Base-by-base conservation (phyloP, 2,113 vertebrate species). In the Pterophyllum scalare region DNA sequence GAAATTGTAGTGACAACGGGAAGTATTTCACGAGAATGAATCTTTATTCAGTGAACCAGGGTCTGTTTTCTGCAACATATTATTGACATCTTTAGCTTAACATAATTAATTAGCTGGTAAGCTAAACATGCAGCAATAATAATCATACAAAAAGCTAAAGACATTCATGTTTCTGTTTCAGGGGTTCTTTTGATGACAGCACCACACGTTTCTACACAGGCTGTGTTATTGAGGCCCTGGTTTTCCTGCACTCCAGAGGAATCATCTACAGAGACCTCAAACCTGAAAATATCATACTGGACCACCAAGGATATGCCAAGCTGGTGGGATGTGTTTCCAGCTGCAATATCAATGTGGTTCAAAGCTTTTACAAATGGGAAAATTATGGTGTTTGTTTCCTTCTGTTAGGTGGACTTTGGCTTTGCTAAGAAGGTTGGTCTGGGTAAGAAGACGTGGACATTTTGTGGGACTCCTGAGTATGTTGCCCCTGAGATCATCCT, bases 261-360 rank as follows among this genome's bases (percentile, higher is more conserved):
- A 93, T 96, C 91, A 95, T 96, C 89, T 96, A 95, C 94, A 79
- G 95, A 62, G 95, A 96, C 87, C 94, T 95, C 4, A 96, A 96
- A 62, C 95, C 95, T 0, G 95, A 96, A 87, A 96, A 96, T 88
- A 95, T 96, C 82, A 94, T 96, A 10, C 91, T 96, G 84, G 94
- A 96, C 88, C 86, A 92, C 43, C 40, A 88, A 7, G 95, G 94
- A 82, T 95, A 96, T 26, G 94, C 94, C 88, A 96, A 95, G 61
- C 94, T 95, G 91, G 95, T 96, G 78, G 43, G n/a, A 62, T 59
- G 14, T 7, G 7, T 24, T 22, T 5, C 24, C 9, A 19, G 6
- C 57, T 2, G 6, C 33, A 33, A 4, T 7, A 33, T 7, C 7
- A 15, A 46, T 1, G 7, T 13, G 26, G 17, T 54, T 38, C 14